phyloP scores from a whole-genome alignment of 2,113 vertebrate species.

The Struthidea cinerea region DNA sequence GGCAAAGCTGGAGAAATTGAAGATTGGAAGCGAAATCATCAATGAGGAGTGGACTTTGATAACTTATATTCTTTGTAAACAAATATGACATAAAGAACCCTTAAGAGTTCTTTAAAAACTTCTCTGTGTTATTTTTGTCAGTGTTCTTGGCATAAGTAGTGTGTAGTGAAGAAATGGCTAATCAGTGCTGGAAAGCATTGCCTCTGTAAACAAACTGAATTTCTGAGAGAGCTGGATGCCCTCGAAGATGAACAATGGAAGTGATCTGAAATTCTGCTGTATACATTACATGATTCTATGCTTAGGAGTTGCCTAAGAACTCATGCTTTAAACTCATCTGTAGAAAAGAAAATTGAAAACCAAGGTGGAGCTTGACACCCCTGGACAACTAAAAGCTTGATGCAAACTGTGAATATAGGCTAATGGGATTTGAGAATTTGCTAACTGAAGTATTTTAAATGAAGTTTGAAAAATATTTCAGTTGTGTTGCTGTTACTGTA shows the following conservation, averaged over 20 bases:
- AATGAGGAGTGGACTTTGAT: neutral
- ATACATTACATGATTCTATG: neutral
- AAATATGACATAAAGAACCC: neutral
- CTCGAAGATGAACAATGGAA: neutral
- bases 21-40: neutral
- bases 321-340: neutral
- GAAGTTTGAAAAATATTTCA: neutral
- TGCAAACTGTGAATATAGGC: neutral
- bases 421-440: neutral
- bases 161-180: neutral
- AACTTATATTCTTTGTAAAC: neutral
- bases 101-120: neutral
- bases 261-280: neutral
- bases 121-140: neutral
- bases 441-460: neutral
- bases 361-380: neutral
- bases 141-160: neutral
- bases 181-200: neutral
- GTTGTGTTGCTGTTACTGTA: neutral
- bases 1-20: neutral
- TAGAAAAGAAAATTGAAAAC: neutral
- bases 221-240: neutral
- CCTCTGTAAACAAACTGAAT: neutral
- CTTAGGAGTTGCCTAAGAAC: neutral
- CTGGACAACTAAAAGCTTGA: neutral